Evolutionary conservation across 2,797 vertebrate genomes (phyloP).

Genomic region (Sarcophilus harrisii): DNA sequence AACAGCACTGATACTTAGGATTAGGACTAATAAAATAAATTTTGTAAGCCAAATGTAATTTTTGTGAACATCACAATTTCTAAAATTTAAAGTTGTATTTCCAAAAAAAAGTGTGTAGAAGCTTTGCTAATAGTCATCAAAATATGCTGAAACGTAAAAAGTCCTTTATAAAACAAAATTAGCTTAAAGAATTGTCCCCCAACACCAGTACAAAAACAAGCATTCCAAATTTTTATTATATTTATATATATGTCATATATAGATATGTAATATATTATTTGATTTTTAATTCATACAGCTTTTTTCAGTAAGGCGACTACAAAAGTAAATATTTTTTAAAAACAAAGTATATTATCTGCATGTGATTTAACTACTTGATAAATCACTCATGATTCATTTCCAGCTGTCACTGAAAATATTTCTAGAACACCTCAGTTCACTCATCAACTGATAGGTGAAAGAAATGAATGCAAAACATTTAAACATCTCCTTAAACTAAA

Average conservation of each 20-base stretch:
- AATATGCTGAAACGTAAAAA: background rate
- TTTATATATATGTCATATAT: too few relatives aligned
- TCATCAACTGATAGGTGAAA: background rate
- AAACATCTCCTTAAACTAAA: background rate
- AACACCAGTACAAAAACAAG: background rate
- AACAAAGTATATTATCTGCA: background rate
- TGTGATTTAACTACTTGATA: background rate
- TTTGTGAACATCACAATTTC: background rate
- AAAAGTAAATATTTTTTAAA: background rate
- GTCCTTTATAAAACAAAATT: background rate
- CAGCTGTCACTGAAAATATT: background rate
- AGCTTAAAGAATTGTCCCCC: background rate
- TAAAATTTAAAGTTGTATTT: background rate
- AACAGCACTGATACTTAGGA: background rate
- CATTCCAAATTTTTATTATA: background rate
- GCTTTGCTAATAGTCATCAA: background rate
- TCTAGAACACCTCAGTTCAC: background rate
- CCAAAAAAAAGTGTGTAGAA: background rate
- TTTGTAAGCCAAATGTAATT: background rate
- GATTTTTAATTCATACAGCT: background rate
- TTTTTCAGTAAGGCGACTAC: background rate
- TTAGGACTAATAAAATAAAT: background rate
- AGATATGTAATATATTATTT: too few relatives aligned
- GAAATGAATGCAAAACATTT: background rate
- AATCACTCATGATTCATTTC: background rate